These are phyloP conservation scores for Montipora capricornis DNA, from an alignment of 64 coral and sea anemone species.

Conservation along the genomic window DNA sequence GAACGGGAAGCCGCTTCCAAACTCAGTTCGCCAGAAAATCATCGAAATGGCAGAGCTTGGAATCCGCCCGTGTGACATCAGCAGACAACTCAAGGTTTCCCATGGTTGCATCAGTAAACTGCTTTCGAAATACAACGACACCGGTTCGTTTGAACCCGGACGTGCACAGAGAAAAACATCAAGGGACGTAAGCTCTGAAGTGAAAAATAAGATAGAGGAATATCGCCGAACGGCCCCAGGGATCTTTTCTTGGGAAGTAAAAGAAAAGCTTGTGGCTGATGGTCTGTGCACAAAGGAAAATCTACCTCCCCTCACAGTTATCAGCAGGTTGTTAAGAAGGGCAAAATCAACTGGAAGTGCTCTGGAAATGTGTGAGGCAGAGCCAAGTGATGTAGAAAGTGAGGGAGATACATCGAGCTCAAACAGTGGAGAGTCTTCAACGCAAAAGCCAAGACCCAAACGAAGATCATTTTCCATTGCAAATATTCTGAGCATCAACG, in stretches of 20 bases:
- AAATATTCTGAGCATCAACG: slow-evolving; percentile 44
- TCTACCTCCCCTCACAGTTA: slow-evolving; percentile 70
- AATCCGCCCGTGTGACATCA: slow-evolving; percentile 87
- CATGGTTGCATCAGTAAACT: slow-evolving; percentile 94
- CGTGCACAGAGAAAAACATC: slow-evolving; percentile 50
- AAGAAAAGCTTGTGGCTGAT: slow-evolving; percentile 63
- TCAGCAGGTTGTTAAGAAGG: slow-evolving; percentile 76
- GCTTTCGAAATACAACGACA: slow-evolving; percentile 92
- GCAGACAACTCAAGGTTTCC: slow-evolving; percentile 83
- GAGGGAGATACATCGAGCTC: slow-evolving; percentile 37
- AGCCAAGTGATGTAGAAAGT: slow-evolving; percentile 39
- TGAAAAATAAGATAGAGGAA: slow-evolving; percentile 65
- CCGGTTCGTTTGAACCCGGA: slow-evolving; percentile 81
- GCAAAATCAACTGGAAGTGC: slow-evolving; percentile 49
- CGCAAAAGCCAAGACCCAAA: slow-evolving; percentile 18
- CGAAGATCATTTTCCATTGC: slow-evolving; percentile 47
- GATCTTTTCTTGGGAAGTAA: slow-evolving; percentile 85
- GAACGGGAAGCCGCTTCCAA: slow-evolving; percentile 91
- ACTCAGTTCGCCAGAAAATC: slow-evolving; percentile 79
- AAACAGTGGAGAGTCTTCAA: slow-evolving; percentile 5
- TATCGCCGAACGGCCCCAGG: slow-evolving; percentile 59
- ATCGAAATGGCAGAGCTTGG: slow-evolving; percentile 88
- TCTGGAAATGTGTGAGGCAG: slow-evolving; percentile 39
- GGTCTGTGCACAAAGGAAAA: slow-evolving; percentile 70
- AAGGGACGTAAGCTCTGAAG: slow-evolving; percentile 69